Evolutionary conservation across 2,113 vertebrate species (phyloP).

Genomic region (Sapayoa aenigma): DNA sequence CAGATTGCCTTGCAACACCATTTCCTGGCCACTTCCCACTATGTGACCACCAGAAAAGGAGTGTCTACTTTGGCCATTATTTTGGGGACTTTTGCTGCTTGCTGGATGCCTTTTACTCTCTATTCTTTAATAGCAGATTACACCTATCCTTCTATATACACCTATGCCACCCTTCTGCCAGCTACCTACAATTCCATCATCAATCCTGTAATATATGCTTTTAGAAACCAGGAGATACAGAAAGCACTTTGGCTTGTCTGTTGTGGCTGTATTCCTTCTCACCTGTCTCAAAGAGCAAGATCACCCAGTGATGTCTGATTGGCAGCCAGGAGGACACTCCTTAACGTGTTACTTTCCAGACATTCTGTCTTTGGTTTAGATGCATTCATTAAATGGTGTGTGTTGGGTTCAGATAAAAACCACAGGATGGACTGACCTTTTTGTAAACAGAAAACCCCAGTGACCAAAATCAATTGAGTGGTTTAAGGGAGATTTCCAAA

Average conservation of each 20-base stretch:
- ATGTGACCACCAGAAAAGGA: conserved; percentile 96
- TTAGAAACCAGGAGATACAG: conserved; percentile 99
- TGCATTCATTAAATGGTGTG: conserved; percentile 23
- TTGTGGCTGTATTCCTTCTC: conserved; percentile 90
- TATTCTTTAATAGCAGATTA: conserved; percentile 97
- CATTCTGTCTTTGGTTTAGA: neutral
- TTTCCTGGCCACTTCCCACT: conserved; percentile 98
- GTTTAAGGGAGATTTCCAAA: conserved; percentile 43
- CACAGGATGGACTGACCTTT: conserved; percentile 41
- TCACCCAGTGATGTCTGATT: conserved; percentile 94
- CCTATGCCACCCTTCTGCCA: conserved; percentile 95
- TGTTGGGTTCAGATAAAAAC: neutral
- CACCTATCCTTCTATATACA: conserved; percentile 96
- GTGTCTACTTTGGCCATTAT: conserved; percentile 98
- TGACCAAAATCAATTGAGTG: conserved; percentile 31
- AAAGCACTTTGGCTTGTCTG: conserved; percentile 96
- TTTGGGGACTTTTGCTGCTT: conserved; percentile 96
- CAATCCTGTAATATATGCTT: conserved; percentile 98
- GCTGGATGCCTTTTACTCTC: conserved; percentile 99
- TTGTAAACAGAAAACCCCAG: conserved; percentile 5
- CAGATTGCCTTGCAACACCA: conserved; percentile 98
- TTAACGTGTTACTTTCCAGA: neutral
- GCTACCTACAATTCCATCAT: conserved; percentile 99
- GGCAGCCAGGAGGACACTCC: neutral
- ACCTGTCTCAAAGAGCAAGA: conserved; percentile 87